Evolutionary conservation across 2,113 vertebrate species (phyloP), one percentile per base, ranked within the genome.

Genomic region (Saguinus midas): DNA sequence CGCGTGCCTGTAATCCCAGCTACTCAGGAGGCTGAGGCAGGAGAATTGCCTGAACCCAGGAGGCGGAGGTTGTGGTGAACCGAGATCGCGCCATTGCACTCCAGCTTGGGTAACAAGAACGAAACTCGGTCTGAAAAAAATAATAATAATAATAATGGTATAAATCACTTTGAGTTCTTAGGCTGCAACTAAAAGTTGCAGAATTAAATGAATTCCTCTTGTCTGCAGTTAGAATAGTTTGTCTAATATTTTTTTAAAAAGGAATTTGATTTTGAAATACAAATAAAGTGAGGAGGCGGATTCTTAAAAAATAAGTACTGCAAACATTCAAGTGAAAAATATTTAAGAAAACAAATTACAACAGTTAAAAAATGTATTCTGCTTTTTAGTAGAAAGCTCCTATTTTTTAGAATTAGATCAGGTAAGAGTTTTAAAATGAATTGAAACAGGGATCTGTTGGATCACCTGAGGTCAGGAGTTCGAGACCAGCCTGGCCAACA

Each of bases 211-310:
- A 57, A 18, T 89, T 78, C 52, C 12, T 84, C 0, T 82, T 91
- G 16, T 91, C 25, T 93, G 29, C 7, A 91, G 13, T 76, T 87
- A 90, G 91, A 81, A 80, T 97, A 94, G 90, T 52, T 78, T 78
- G n/a, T 91, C 21, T 20, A 83, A 80, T 13, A 27, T 64, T 90
- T 84, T 72, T 57, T 45, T 80, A 83, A 68, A 91, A 8, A 45
- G 73, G 35, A 70, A 80, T 83, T 86, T 96, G 72, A 95, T 90
- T 88, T 95, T 86, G 29, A 64, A 80, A 25, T 75, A 83, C 43
- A 90, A 52, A 94, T 25, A 37, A 37, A 81, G 72, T 72, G n/a
- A 40, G 32, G 57, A 16, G 23, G 1, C 61, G 14, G 9, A 78
- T 87, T 92, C 89, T 87, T 78, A 64, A 61, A 70, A 61, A n/a